A percentile compares a stretch with the other conserved stretches of the same genome.
Conservation (phyloP, 92 coral and sea anemone species). For the Blastomussa wellsi region DNA sequence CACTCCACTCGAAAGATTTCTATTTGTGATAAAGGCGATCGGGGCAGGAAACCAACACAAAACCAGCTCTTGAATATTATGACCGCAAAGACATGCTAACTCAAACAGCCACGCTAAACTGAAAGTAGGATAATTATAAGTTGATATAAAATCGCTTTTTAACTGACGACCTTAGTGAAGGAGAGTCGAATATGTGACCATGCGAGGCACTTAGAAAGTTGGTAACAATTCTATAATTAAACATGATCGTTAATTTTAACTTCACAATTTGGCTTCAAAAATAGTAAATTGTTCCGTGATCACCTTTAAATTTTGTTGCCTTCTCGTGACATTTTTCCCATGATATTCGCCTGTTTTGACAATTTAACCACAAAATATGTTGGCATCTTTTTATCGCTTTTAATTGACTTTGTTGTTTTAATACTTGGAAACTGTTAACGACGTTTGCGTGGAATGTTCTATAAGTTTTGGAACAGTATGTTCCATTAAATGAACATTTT, state of each 20-base stretch:
- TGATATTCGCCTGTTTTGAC: slow-evolving; percentile 23
- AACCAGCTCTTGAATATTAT: background rate
- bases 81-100: slow-evolving; percentile 9
- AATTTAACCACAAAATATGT: slow-evolving; percentile 10
- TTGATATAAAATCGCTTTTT: background rate
- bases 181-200: background rate
- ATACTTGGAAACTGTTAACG: background rate
- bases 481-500: background rate
- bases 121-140: background rate
- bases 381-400: background rate
- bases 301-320: background rate
- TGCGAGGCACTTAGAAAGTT: background rate
- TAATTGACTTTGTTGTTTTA: background rate
- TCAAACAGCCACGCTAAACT: background rate
- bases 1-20: slow-evolving; percentile 3
- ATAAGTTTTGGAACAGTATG: background rate
- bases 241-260: background rate
- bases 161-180: background rate
- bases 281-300: background rate
- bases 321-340: slow-evolving; percentile 2
- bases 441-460: background rate
- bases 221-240: background rate
- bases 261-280: background rate
- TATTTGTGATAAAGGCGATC: background rate
- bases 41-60: slow-evolving; percentile 20